A percentile compares a stretch with the other conserved stretches of the same genome.
phyloP scores from a whole-genome alignment of 2,888 invertebrate genomes.

The Chrysolina oricalcia region DNA sequence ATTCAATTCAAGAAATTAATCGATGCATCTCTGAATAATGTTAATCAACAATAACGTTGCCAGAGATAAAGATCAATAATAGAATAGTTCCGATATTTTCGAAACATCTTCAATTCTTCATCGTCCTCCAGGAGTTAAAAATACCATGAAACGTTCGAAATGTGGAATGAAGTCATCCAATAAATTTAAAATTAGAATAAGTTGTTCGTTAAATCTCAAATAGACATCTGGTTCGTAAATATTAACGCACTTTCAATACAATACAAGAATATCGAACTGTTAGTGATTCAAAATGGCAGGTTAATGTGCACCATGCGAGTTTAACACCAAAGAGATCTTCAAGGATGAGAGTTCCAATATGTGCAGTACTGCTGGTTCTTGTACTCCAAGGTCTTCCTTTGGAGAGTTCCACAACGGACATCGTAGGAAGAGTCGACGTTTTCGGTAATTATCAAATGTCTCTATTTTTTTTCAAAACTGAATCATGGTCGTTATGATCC shows the following conservation, averaged over 20 bases:
- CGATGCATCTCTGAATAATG: too few species aligned
- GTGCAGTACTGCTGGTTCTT: slow-evolving; percentile 17
- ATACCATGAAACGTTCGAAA: slow-evolving; percentile 8
- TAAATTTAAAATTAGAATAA: slow-evolving; percentile 5
- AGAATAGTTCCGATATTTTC: background rate
- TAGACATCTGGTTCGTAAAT: background rate
- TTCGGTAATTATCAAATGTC: slow-evolving; percentile 32
- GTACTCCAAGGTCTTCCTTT: slow-evolving; percentile 17
- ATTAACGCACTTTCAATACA: background rate
- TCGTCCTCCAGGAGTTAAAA: background rate
- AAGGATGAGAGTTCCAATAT: slow-evolving; percentile 15
- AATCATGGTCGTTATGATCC: background rate
- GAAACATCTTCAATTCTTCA: background rate
- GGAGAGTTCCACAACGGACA: slow-evolving; percentile 19
- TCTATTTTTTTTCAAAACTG: background rate
- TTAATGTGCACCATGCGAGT: background rate
- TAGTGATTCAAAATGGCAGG: background rate
- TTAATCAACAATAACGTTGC: too few species aligned
- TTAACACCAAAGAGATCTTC: background rate
- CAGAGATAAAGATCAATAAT: background rate
- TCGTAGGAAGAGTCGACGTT: slow-evolving; percentile 36
- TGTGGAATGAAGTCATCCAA: slow-evolving; percentile 3
- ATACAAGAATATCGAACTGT: background rate
- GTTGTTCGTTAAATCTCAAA: slow-evolving; percentile 14
- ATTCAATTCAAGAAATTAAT: too few species aligned